These are phyloP conservation scores for Podiceps cristatus DNA, from an alignment of 2,113 vertebrate species.

Conservation along the genomic window DNA sequence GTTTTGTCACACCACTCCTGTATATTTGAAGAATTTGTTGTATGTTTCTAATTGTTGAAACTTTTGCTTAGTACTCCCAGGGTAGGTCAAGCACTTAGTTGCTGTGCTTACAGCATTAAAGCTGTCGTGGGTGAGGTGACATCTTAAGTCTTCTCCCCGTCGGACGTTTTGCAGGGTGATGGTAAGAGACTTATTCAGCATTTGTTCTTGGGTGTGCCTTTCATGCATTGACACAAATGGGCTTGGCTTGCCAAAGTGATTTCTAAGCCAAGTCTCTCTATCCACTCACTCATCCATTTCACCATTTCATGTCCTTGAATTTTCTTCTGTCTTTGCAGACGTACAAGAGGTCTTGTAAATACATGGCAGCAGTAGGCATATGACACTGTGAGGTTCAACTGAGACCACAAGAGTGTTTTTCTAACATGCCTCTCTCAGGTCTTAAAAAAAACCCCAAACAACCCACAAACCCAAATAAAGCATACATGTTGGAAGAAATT, in stretches of 20 bases:
- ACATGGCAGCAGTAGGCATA: not conserved
- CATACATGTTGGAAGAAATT: not conserved
- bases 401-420: not conserved
- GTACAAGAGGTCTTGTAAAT: not conserved
- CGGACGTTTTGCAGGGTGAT: not conserved
- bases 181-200: not conserved
- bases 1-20: not conserved
- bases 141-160: not conserved
- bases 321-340: not conserved
- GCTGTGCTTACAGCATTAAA: not conserved
- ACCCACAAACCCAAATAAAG: not conserved
- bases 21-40: not conserved
- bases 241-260: not conserved
- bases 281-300: not conserved
- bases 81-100: not conserved
- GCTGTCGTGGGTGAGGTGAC: not conserved
- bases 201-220: not conserved
- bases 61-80: not conserved
- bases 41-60: not conserved
- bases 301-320: not conserved
- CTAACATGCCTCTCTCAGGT: not conserved
- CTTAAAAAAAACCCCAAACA: not conserved
- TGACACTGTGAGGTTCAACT: not conserved
- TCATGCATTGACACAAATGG: not conserved
- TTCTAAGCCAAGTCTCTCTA: not conserved